Base-by-base conservation (phyloP, 1,140 invertebrate genomes). In the Neuroterus valhalla region DNA sequence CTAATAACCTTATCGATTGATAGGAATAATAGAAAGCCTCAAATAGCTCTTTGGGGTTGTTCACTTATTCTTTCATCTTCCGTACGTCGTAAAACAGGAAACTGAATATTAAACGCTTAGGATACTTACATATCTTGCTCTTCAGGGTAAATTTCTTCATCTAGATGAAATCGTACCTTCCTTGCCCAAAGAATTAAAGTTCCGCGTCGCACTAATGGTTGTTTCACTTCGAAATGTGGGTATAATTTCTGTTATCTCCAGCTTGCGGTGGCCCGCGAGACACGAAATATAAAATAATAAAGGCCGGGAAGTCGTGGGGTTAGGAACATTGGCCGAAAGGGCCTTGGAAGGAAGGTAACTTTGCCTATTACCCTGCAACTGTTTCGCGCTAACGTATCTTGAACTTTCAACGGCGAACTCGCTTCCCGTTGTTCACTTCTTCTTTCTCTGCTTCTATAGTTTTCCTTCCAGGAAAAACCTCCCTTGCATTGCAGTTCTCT, bases 281-380 rank as follows among this genome's bases (percentile, higher is more conserved):
- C 81, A 76, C 85, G 83, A 87, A 89, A 88, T 88, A 89, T 89
- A 89, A 88, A 89, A 89, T 89, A 88, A 89, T 88, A 89, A 89
- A 85, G 78, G 84, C 75, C 67, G 14, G 74, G 70, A 48, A 50
- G 52, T 66, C 67, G 48, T 72, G 48, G 55, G 70, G 52, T 19
- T 62, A 45, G 31, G 50, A 21, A 17, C 46, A 55, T 43, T 62
- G 55, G 55, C 55, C 26, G 23, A 62, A 62, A 62, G 55, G 46
- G 66, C 68, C 68, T 71, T 70, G 70, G 66, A 42, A 14, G 62
- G 72, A 69, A 75, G 43, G 52, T 52, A 89, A 89, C 86, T 90
- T 89, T 87, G 78, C 83, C 88, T 87, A 89, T 89, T 89, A 89
- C 82, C 80, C 75, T 82, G 81, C 85, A 88, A 87, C 86, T 83